Conservation (phyloP, 2,888 invertebrate genomes). For the Leucozona laternaria region DNA sequence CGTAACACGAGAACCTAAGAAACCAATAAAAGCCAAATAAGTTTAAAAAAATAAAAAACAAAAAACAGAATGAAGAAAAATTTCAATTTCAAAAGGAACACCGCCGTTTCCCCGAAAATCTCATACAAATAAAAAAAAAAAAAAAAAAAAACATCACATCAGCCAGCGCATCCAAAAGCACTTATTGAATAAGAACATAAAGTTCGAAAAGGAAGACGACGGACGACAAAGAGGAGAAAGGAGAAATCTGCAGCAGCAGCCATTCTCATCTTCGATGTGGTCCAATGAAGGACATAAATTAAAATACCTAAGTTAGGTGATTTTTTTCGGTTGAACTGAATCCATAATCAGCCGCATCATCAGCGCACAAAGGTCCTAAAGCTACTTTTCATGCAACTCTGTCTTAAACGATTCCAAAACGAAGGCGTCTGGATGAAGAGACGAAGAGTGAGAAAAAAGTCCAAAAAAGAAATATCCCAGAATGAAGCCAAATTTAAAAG, state of each 20-base stretch:
- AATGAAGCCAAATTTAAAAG: constrained; percentile 23
- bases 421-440: constrained; percentile 1
- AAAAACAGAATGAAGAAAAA: constrained; percentile 39
- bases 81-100: constrained; percentile 68
- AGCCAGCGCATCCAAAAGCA: constrained; percentile 43
- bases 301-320: constrained; percentile 58
- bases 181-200: constrained; percentile 52
- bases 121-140: constrained; percentile 22
- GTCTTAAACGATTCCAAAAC: constrained; percentile 37
- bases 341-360: constrained; percentile 66
- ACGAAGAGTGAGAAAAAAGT: neutral
- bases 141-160: neutral
- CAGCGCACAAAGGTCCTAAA: constrained; percentile 59
- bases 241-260: constrained; percentile 13
- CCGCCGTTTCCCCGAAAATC: constrained; percentile 55
- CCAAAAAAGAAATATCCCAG: neutral
- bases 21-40: constrained; percentile 44
- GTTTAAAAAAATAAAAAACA: constrained; percentile 21
- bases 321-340: constrained; percentile 52
- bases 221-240: neutral
- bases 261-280: constrained; percentile 52
- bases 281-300: constrained; percentile 74
- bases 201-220: neutral
- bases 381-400: constrained; percentile 42
- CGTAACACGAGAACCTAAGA: constrained; percentile 60